Conservation (phyloP, 2,113 vertebrate genomes). For the Aramus guarauna region DNA sequence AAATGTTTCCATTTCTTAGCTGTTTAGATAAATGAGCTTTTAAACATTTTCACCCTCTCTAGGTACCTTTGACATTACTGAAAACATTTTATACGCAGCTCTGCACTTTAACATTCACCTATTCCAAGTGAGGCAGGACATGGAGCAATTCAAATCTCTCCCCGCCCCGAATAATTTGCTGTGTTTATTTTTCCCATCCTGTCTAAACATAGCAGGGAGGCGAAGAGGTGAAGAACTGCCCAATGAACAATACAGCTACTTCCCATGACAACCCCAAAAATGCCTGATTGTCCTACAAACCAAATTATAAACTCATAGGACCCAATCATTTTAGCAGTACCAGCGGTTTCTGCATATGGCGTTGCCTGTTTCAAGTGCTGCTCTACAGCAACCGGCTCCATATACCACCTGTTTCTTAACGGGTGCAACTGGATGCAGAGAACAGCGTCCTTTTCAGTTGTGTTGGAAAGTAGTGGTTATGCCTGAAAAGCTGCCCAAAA, state of each 20-base stretch:
- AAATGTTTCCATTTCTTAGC: background rate
- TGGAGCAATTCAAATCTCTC: background rate
- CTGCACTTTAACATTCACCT: background rate
- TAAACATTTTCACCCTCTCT: background rate
- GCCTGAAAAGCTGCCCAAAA: constrained; percentile 4
- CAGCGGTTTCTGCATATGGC: background rate
- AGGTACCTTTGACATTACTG: background rate
- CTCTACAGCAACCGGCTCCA: background rate
- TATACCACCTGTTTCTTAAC: background rate
- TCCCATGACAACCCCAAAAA: background rate
- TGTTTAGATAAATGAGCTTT: background rate
- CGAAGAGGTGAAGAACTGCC: background rate
- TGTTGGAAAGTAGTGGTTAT: background rate
- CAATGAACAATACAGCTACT: background rate
- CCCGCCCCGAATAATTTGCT: background rate
- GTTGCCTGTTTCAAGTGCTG: background rate
- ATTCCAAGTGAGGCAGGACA: background rate
- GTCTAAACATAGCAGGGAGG: background rate
- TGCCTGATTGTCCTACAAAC: rapidly evolving
- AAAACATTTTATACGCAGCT: background rate
- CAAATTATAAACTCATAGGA: background rate
- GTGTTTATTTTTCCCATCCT: background rate
- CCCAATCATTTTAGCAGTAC: background rate
- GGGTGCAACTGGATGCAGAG: background rate
- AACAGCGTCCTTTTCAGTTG: background rate